Conservation (phyloP, 1,140 invertebrate species). For the Mamestra configurata region DNA sequence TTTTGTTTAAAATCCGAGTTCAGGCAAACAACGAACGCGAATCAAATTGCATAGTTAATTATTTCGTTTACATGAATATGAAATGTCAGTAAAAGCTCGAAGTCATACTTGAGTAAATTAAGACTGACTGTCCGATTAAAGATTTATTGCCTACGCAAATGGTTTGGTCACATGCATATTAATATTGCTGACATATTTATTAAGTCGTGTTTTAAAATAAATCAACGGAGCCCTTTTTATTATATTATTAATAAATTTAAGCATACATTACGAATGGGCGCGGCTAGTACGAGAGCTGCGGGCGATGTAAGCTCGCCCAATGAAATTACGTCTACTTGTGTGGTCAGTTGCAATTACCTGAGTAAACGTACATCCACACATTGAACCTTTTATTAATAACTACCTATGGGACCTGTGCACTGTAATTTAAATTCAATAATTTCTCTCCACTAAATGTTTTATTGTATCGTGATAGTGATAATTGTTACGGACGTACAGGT, state of each 20-base stretch:
- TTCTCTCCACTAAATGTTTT: slow-evolving; percentile 41
- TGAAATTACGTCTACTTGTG: slow-evolving; percentile 54
- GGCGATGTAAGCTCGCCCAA: slow-evolving; percentile 53
- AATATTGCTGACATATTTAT: slow-evolving; percentile 29
- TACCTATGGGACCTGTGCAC: slow-evolving; percentile 2
- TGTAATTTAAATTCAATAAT: slow-evolving; percentile 49
- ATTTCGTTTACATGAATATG: slow-evolving; percentile 2
- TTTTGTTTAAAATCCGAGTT: slow-evolving; percentile 7
- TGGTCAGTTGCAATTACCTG: slow-evolving; percentile 53
- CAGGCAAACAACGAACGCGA: neutral
- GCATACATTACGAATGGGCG: slow-evolving; percentile 48
- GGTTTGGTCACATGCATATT: slow-evolving; percentile 39
- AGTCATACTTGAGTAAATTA: slow-evolving; percentile 10
- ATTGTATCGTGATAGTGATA: slow-evolving; percentile 37
- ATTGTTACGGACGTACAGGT: slow-evolving; percentile 7
- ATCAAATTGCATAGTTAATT: neutral
- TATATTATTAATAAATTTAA: slow-evolving; percentile 38
- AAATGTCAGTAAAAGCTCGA: slow-evolving; percentile 11
- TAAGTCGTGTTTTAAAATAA: slow-evolving; percentile 44
- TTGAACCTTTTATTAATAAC: slow-evolving; percentile 36
- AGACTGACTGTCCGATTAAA: slow-evolving; percentile 8
- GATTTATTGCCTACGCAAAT: slow-evolving; percentile 14
- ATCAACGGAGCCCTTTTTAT: slow-evolving; percentile 26
- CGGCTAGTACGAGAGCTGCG: slow-evolving; percentile 44
- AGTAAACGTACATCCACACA: slow-evolving; percentile 34